Evolutionary conservation across 2,797 vertebrate genomes (phyloP), one percentile per base, ranked within the genome.

Genomic region (Synanceia verrucosa): DNA sequence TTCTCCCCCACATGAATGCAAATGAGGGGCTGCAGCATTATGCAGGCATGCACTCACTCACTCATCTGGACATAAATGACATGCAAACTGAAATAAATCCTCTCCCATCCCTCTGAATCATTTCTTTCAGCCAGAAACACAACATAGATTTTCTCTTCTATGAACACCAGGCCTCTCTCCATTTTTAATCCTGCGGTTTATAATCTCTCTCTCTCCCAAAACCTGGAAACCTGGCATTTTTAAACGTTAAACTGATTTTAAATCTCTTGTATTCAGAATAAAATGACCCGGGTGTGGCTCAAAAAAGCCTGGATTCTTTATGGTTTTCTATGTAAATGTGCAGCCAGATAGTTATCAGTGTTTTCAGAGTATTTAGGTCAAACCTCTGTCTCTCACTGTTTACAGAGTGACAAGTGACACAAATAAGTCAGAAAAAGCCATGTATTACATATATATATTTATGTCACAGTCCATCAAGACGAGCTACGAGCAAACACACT

Each of bases 331-430:
- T 10, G 53, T 26, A 55, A 65, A 65, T 11, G 16, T 26, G 46
- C 33, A 44, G 51, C 19, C 29, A 19, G 63, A 61, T 43, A 61
- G 21, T 70, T 66, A 51, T 18, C 62, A 11, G 19, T 3, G 41
- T 24, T 60, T 31, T 44, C 16, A 3, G 28, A 57, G 76, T 68
- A 87, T 88, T 78, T 78, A 78, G 89, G 88, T 88, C 86, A 82
- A 31, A 51, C 6, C 76, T 59, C 39, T 31, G 29, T 56, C 57
- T 56, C 57, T 9, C 37, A 3, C 50, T 14, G 11, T 68, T 70
- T 18, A 29, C 5, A 0, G 4, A 2, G 28, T 64, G 43, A 18
- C 11, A 72, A n/a, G n/a, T n/a, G n/a, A n/a, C n/a, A n/a, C n/a
- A n/a, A n/a, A n/a, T n/a, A n/a, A n/a, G n/a, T n/a, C n/a, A 26